Base-by-base conservation (phyloP, 2,888 invertebrate species). In the Idaea dimidiata region DNA sequence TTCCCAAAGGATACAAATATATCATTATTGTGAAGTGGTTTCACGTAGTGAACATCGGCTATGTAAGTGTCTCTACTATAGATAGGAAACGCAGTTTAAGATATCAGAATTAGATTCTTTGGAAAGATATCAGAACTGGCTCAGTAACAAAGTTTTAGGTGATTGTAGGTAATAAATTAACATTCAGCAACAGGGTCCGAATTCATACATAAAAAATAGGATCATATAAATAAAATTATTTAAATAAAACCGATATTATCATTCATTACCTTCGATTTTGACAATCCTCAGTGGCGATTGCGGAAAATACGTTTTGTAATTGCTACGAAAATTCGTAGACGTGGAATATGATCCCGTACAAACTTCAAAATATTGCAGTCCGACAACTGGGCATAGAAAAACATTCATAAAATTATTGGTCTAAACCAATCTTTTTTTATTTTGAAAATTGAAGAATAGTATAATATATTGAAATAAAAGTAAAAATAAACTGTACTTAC, bases 401-500 rank as follows among this genome's bases (percentile, higher is more conserved):
- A 14, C 3, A 14, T 43, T 24, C 5, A 24, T 24, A 24, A 24
- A 24, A 24, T 3, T 24, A 24, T 24, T 24, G 5, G 24, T 24
- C 1, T 3, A 24, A 24, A 24, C 3, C 24, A 5, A n/a, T n/a
- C n/a, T n/a, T n/a, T n/a, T n/a, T n/a, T n/a, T n/a, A n/a, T n/a
- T n/a, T 5, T 24, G 24, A 24, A 24, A 24, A 24, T 24, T 24
- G 24, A 24, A 24, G 24, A 24, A 8, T 14, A 14, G 17, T 56
- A 18, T 10, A 55, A 61, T 60, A 58, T 17, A 0, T 33, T 59
- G 43, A 18, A 62, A 16, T 33, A 62, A 58, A 57, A 57, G 24
- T 57, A 32, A 18, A 55, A 59, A 55, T 16, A 58, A 61, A 54
- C 63, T 64, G 57, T 63, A 83, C 83, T 80, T 77, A 83, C 81